Base-by-base conservation (phyloP, 2,888 invertebrate genomes). In the Mythimna pallens region DNA sequence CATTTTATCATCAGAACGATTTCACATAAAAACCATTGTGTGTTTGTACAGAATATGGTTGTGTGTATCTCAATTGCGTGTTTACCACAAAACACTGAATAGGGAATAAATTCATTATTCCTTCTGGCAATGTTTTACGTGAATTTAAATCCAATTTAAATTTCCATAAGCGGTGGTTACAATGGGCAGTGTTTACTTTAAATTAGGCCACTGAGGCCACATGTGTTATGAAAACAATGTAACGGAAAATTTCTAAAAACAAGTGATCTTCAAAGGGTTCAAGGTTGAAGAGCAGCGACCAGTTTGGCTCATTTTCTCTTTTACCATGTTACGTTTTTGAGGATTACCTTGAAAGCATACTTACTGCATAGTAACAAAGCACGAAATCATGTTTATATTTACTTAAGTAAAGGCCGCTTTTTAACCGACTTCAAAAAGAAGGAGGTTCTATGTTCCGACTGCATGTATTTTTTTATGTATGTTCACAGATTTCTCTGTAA, bases 101-200 rank as follows among this genome's bases (percentile, higher is more conserved):
- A 58, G 34, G 22, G 20, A 77, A 81, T 72, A 52, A 70, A 80
- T 74, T 72, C 1, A 74, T 80, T 71, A 68, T 54, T 59, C 17
- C 50, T 57, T 62, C 40, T 65, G 63, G 58, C 63, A 57, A 76
- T 71, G 83, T 70, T 81, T 75, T 69, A 69, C 36, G 43, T 43
- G 66, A 75, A 76, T 76, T 75, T 69, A 64, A 78, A 78, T 72
- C 34, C 75, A 81, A 78, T 73, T 84, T 67, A 55, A 81, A 72
- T 70, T 74, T 70, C 57, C 61, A 65, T 75, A 73, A 73, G 70
- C 65, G 43, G 50, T 58, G 61, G 63, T 72, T 67, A 36, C 58
- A 5, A 62, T 61, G 55, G 64, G 12, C 14, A 9, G 25, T 83
- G 70, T 70, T 80, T 76, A 55, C 74, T 75, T 82, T 66, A 67